Evolutionary conservation across 2,888 invertebrate species (phyloP), one percentile per base, ranked within the genome.

Genomic region (Drosophila rubida): DNA sequence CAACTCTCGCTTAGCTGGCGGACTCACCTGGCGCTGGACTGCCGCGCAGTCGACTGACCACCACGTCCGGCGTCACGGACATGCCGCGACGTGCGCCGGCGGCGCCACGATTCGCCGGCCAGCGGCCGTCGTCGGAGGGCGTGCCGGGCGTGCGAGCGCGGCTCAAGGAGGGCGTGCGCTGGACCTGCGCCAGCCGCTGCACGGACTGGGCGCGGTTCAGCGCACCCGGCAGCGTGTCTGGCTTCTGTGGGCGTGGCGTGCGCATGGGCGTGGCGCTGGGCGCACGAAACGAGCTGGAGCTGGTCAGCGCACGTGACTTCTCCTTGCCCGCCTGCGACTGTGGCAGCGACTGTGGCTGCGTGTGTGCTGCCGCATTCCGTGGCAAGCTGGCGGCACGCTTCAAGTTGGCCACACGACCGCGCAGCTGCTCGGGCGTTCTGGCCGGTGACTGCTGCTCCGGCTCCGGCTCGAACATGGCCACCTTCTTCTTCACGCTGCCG

Each of bases 71-170:
- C 2, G 91, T 89, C 2, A 89, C 90, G 4, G 90, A 90, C 61
- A 89, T 82, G 9, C 90, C 90, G 5, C 92, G 90, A 44, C 90
- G 87, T 7, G 75, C 50, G 4, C 75, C 69, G 0, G 72, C 70
- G 4, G 75, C 30, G n/a, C 82, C 82, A 0, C 82, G 78, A 37
- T 79, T 79, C 9, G 78, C 72, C 2, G 95, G 95, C 95, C 95
- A 95, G 75, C 95, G 93, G 54, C 95, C 95, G 81, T 95, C 95
- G 76, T 95, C 95, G 4, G 93, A 92, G 1, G 94, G 94, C 0
- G 95, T 95, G 54, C 93, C 93, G 0, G 94, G 94, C 14, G 94
- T 94, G 72, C 94, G 93, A 69, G 94, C 93, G 66, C 94, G 92
- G 30, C 94, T 94, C 4, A 93, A 90, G 2, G 94, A 94, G 8